Evolutionary conservation across 1,140 invertebrate species (phyloP).

Genomic region (Wiebesia pumilae): DNA sequence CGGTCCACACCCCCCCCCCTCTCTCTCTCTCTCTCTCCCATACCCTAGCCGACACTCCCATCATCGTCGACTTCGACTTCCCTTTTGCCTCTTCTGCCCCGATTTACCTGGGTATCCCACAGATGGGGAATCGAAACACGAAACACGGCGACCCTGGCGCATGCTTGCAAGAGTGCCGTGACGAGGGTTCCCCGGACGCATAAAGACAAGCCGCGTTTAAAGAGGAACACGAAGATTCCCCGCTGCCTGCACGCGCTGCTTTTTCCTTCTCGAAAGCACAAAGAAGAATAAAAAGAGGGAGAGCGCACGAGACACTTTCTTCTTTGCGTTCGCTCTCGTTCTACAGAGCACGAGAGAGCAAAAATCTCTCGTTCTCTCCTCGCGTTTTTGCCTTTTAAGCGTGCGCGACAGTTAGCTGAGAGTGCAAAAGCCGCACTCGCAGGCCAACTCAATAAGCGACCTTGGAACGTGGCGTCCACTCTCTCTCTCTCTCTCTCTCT

Average conservation of each 20-base stretch:
- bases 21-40: background rate
- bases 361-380: constrained; percentile 12
- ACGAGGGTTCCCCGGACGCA: constrained; percentile 56
- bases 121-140: constrained; percentile 68
- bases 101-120: constrained; percentile 33
- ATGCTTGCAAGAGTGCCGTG: constrained; percentile 48
- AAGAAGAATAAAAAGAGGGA: background rate
- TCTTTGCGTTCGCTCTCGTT: background rate
- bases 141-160: constrained; percentile 56
- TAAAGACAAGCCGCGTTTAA: constrained; percentile 64
- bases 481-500: constrained; percentile 1
- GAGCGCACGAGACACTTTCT: background rate
- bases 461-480: background rate
- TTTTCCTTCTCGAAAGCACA: background rate
- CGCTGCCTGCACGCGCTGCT: background rate
- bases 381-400: constrained; percentile 25
- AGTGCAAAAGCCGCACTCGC: constrained; percentile 31
- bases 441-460: constrained; percentile 47
- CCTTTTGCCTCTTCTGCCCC: background rate
- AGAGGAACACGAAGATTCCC: constrained; percentile 51
- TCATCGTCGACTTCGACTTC: constrained; percentile 9
- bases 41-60: background rate
- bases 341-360: constrained; percentile 4
- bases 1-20: background rate
- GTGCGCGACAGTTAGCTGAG: background rate